Evolutionary conservation across 1,140 invertebrate species (phyloP), one percentile per base, ranked within the genome.

Genomic region (Aphelinus atriplicis): DNA sequence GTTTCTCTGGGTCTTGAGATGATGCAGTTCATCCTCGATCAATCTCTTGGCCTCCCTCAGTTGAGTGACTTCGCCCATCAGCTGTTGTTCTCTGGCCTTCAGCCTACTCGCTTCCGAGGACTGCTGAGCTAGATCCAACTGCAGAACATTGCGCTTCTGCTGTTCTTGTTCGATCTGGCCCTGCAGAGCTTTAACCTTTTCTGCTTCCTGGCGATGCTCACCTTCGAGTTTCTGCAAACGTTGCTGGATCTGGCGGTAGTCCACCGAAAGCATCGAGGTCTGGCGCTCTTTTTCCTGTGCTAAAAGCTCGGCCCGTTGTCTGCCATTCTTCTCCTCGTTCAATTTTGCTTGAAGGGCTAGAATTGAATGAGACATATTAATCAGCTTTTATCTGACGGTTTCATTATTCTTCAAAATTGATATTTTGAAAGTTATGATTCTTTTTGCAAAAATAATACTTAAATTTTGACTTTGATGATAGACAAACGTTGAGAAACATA

Each of bases 241-340:
- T 81, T 97, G 93, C 81, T 97, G 94, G 77, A 97, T 94, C 87
- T 98, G 96, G 6, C 95, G 89, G 83, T 97, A 95, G 86, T 98
- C 97, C 3, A 98, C 95, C 26, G 93, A 94, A 1, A 98, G 87
- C 94, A 98, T 97, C 4, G 95, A 97, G 82, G 97, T 94, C 84
- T 97, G 95, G 6, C 97, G 90, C 84, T 98, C 97, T 80, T 96
- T 95, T 82, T 98, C 96, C 84, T 98, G 95, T 6, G 92, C 93
- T 45, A 92, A 90, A 56, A 93, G 90, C 82, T 98, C 96, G 0
- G 95, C 92, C 75, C 94, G 93, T 82, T 96, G 94, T 66, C 96
- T 89, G 0, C 92, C 91, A 62, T 89, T 91, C 83, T 96, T 96
- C 84, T 98, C 96, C 84, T 97, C 95, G 80, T 95, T 96, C 60